Evolutionary conservation across 2,888 invertebrate genomes (phyloP), one percentile per base, ranked within the genome.

Genomic region (Rutpela maculata): DNA sequence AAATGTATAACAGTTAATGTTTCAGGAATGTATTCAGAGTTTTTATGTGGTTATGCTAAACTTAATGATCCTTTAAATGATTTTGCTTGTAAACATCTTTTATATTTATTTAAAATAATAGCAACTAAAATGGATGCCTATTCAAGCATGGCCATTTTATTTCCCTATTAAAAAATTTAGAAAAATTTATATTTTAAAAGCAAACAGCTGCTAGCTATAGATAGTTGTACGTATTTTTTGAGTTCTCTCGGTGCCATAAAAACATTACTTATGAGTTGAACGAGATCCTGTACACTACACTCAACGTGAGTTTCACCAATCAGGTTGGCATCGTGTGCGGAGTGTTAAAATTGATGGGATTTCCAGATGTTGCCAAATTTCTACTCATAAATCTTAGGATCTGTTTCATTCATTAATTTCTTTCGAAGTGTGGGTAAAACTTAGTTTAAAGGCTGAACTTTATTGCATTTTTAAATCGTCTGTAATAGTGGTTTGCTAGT

Each of bases 11-110:
- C 69, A 69, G 57, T 69, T 69, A 57, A 31, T 17, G 10, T 56
- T 12, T 26, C 67, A 55, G 17, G 69, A 69, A 57, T 38, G 35
- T 35, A 19, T 59, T 69, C 35, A 19, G 18, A 11, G 18, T 26
- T 63, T 63, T 63, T 63, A 17, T 35, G 26, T 18, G 57, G 19
- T 12, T 69, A 38, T 59, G 38, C 59, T 69, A 69, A 38, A 69
- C 12, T 69, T 69, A 69, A 69, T 57, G 69, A 59, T 69, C 19
- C 59, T 59, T 57, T 57, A 59, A 65, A 69, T 59, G 17, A 57
- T 57, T 59, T 69, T 59, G 31, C 69, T 22, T 57, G 35, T 59
- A 59, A 57, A 59, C 57, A 57, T 59, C 10, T 18, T 18, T 56
- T 56, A 69, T 38, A 69, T 38, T 69, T 69, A 35, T 69, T 38